Base-by-base conservation (phyloP, 2,888 invertebrate genomes). In the Argyra leucocephala region DNA sequence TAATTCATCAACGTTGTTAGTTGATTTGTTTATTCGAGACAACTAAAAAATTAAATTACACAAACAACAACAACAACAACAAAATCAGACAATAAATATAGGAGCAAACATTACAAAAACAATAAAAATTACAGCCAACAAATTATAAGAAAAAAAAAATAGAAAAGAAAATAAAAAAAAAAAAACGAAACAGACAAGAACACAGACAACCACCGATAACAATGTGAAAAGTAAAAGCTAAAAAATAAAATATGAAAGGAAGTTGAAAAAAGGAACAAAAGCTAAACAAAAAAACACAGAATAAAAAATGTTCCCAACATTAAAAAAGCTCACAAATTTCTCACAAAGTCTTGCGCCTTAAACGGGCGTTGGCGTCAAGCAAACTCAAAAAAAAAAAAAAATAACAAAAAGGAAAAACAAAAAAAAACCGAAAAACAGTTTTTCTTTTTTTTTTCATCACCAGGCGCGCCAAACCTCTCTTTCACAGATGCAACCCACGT, bases 321-420 rank as follows among this genome's bases (percentile, higher is more conserved):
- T 31, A 6, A 12, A 31, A 31, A 31, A 31, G 31, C 31, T 31
- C 31, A 31, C 15, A 48, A 48, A 22, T 15, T n/a, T 24, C 24
- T n/a, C 61, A n/a, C 26, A 24, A 61, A 24, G 61, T 26, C 24
- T 58, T 58, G 58, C 58, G 58, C 58, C 15, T 58, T 26, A 61
- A n/a, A 26, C 61, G 26, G 26, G 61, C 61, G 61, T 61, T 61
- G 61, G 61, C 61, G 61, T 26, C 61, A 61, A 61, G 26, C 61
- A 61, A 61, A 61, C 61, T 61, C 61, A 61, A 10, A 58, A 23
- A 57, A 6, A 31, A 31, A 3, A 31, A 31, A 31, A 48, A 18
- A 48, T 48, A 2, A 3, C 18, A 48, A 48, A 48, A 48, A 18
- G 15, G 18, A 48, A 6, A 9, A 15, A 15, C 5, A 2, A 48